phyloP scores from a whole-genome alignment of 2,113 vertebrate species.

The Potamarius usumacintae region DNA sequence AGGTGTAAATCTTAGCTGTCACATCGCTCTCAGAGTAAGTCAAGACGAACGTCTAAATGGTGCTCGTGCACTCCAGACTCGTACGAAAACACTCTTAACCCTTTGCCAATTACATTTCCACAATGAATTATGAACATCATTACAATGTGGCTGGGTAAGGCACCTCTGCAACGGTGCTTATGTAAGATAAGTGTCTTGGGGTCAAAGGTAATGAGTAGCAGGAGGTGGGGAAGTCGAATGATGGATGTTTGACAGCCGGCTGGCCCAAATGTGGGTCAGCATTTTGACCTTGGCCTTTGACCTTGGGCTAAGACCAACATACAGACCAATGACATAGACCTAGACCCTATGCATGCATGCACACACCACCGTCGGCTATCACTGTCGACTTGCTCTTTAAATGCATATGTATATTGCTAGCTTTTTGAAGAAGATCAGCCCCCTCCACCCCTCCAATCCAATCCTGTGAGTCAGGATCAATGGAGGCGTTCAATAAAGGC shows the following conservation, averaged over 20 bases:
- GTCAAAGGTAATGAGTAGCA: constrained; percentile 54
- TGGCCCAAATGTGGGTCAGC: constrained; percentile 61
- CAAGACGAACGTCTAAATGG: constrained; percentile 32
- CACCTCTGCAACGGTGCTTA: constrained; percentile 41
- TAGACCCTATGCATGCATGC: background rate
- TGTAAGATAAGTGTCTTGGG: constrained; percentile 55
- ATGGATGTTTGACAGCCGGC: constrained; percentile 67
- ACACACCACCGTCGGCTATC: constrained; percentile 28
- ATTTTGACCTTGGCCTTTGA: constrained; percentile 60
- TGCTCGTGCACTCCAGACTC: constrained; percentile 9
- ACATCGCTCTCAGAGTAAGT: constrained; percentile 24
- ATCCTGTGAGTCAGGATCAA: constrained; percentile 55
- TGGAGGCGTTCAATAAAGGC: constrained; percentile 63
- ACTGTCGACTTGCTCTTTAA: constrained; percentile 5
- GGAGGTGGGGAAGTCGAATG: constrained; percentile 45
- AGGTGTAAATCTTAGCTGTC: constrained; percentile 27
- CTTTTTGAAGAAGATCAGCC: constrained; percentile 19
- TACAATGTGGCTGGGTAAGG: constrained; percentile 49
- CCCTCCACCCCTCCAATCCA: constrained; percentile 12
- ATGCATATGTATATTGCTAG: constrained; percentile 11
- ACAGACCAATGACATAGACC: constrained; percentile 37
- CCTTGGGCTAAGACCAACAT: constrained; percentile 39
- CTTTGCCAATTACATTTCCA: constrained; percentile 38
- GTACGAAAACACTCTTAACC: constrained; percentile 20
- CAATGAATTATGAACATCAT: constrained; percentile 49